Conservation (phyloP, 1,140 invertebrate species). For the Adelges cooleyi region DNA sequence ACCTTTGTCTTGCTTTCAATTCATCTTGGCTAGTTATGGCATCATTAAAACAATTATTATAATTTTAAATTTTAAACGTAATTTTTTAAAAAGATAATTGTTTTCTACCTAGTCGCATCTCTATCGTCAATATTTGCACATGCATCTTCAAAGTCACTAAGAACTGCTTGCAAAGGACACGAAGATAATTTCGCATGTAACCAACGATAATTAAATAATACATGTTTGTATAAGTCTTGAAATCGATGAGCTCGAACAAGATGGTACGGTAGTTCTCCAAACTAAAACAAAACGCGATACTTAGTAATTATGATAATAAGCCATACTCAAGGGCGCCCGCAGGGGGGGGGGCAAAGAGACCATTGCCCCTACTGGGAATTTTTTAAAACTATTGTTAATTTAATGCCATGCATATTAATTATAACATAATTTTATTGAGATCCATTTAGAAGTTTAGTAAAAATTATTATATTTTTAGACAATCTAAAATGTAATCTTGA, state of each 20-base stretch:
- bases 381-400: too few relatives aligned
- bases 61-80: too few relatives aligned
- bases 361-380: too few relatives aligned
- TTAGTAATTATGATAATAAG: too few relatives aligned
- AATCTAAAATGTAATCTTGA: too few relatives aligned
- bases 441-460: too few relatives aligned
- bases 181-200: conserved; percentile 89
- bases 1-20: conserved; percentile 15
- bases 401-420: too few relatives aligned
- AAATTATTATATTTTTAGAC: too few relatives aligned
- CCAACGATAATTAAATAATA: conserved; percentile 97
- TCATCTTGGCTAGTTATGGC: background rate
- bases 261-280: conserved; percentile 91
- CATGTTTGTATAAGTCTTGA: conserved; percentile 83
- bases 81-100: background rate
- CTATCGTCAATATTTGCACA: conserved; percentile 72
- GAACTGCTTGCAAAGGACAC: conserved; percentile 84
- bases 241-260: conserved; percentile 79
- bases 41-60: background rate
- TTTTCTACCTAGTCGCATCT: conserved; percentile 57
- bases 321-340: too few relatives aligned
- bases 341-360: too few relatives aligned
- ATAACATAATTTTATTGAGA: too few relatives aligned
- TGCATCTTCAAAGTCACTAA: conserved; percentile 93
- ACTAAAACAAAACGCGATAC: too few relatives aligned